phyloP scores from a whole-genome alignment of 2,113 vertebrate species.

The Arenaria interpres region DNA sequence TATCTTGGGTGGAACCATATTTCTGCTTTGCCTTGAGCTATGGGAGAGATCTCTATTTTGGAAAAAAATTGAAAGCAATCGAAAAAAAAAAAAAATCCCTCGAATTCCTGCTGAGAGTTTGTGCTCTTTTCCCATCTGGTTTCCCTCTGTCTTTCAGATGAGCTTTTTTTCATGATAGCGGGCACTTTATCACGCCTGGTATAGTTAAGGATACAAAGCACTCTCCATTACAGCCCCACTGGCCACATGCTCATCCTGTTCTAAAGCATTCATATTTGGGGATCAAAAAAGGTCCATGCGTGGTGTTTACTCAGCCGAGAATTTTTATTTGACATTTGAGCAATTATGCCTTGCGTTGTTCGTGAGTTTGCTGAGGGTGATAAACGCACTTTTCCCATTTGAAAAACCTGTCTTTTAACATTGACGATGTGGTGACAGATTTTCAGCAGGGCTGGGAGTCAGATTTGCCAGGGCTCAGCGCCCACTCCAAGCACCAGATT shows the following conservation, averaged over 20 bases:
- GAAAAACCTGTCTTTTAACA: slow-evolving; percentile 41
- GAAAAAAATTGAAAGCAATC: slow-evolving; percentile 1
- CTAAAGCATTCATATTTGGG: slow-evolving; percentile 50
- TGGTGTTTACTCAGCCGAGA: slow-evolving; percentile 40
- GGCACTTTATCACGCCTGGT: slow-evolving; percentile 50
- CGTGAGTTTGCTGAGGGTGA: slow-evolving; percentile 38
- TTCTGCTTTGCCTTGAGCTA: background rate
- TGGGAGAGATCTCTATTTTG: background rate
- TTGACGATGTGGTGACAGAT: slow-evolving; percentile 49
- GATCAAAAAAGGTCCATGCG: slow-evolving; percentile 29
- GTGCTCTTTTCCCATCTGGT: slow-evolving; percentile 51
- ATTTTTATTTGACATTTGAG: slow-evolving; percentile 62
- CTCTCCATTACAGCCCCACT: background rate
- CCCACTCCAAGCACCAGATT: background rate
- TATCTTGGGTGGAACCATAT: background rate
- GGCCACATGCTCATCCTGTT: slow-evolving; percentile 55
- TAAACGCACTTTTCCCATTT: slow-evolving; percentile 33
- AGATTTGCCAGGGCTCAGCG: slow-evolving; percentile 2
- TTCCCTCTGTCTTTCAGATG: slow-evolving; percentile 58
- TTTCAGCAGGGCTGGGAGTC: slow-evolving; percentile 20
- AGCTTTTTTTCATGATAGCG: background rate
- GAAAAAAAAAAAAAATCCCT: background rate
- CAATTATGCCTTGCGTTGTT: slow-evolving; percentile 34
- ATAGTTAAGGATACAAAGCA: slow-evolving; percentile 31
- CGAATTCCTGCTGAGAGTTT: background rate